phyloP scores from a whole-genome alignment of 2,888 invertebrate genomes.

The Drosophila colorata region DNA sequence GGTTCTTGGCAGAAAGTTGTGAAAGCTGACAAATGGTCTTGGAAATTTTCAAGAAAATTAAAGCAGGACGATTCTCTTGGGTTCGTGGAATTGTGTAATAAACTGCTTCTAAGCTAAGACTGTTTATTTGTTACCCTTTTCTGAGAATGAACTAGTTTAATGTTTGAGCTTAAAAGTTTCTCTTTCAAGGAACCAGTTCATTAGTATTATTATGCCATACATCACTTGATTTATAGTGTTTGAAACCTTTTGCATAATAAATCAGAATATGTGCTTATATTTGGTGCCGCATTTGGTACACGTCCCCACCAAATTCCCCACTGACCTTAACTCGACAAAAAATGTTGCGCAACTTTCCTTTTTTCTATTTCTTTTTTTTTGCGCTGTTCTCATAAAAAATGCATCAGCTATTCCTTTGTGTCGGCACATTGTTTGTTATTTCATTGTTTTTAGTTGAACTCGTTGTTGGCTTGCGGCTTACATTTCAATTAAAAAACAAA shows the following conservation, averaged over 20 bases:
- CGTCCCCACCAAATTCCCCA: constrained; percentile 24
- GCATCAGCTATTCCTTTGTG: constrained; percentile 51
- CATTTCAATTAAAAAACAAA: constrained; percentile 46
- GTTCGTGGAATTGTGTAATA: no score
- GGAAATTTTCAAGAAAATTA: neutral
- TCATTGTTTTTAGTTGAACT: constrained; percentile 52
- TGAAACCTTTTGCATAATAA: constrained; percentile 36
- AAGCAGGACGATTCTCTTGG: no score
- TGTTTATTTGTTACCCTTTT: neutral
- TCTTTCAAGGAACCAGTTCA: neutral
- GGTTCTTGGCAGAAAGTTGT: neutral
- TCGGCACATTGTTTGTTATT: constrained; percentile 43
- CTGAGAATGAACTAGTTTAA: no score
- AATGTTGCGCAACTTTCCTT: constrained; percentile 41
- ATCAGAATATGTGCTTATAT: constrained; percentile 31
- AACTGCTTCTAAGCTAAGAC: no score
- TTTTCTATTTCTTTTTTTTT: constrained; percentile 7
- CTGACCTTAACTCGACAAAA: constrained; percentile 26
- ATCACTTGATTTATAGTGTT: neutral
- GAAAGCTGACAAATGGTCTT: neutral
- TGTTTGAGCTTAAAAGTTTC: no score
- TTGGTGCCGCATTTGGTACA: constrained; percentile 13
- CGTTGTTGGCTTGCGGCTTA: constrained; percentile 24
- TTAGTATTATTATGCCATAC: constrained; percentile 18
- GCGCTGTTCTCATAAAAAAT: constrained; percentile 48